Evolutionary conservation across 1,140 invertebrate species (phyloP), one percentile per base, ranked within the genome.

Genomic region (Achatina immaculata): DNA sequence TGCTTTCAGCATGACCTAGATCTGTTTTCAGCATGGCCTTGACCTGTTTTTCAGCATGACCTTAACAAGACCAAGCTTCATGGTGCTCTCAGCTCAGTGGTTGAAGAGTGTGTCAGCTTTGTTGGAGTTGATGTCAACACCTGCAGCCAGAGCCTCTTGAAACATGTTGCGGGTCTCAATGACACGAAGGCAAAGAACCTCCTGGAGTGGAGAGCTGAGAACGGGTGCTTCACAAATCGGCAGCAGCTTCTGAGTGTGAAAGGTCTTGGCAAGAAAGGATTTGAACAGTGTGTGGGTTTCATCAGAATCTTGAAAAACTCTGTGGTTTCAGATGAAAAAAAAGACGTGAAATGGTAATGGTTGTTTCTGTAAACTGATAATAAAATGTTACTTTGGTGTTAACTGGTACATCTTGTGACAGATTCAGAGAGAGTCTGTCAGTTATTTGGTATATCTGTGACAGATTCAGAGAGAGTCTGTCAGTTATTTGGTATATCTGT

Each of bases 71-170:
- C 94, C 87, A 93, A 94, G 86, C 88, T 98, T 1, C 94, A 94
- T 31, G 91, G 93, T 31, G 94, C 95, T 0, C 90, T 98, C 19
- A 94, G 96, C 84, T 94, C 95, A 83, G 93, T 94, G 11, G 90
- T 93, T 34, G 90, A 91, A 51, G 95, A 97, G 88, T 95, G 96
- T 88, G 96, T 97, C 7, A 97, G 96, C 92, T 96, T 96, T 91
- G 96, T 97, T 0, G 97, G 97, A 0, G 96, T 97, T 0, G 96
- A 98, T 89, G 88, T 98, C 0, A 98, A 98, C 89, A 95, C 95
- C 0, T 94, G 95, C 0, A 96, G 96, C 40, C 92, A 94, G 66
- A 94, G 94, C 88, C 92, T 97, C 62, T 90, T 98, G 0, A 95
- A 94, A 95, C 95, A 92, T 68, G 68, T 71, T 16, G 95, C 96